phyloP scores from a whole-genome alignment of 2,113 vertebrate species.

The Illadopsis cleaveri region DNA sequence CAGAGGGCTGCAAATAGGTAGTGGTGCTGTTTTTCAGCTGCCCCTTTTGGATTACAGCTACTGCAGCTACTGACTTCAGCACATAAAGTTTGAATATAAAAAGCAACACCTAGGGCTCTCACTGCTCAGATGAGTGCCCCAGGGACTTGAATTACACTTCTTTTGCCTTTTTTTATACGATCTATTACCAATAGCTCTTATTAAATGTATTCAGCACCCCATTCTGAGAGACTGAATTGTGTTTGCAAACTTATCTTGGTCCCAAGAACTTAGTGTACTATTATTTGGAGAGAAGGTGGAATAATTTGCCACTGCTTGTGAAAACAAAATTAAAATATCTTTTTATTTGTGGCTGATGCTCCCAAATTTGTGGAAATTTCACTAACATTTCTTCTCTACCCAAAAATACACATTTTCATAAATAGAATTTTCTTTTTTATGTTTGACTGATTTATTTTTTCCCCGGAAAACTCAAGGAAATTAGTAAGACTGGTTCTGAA shows the following conservation, averaged over 20 bases:
- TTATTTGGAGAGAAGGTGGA: fast-evolving
- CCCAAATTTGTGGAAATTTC: neutral
- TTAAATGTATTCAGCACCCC: neutral
- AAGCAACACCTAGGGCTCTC: neutral
- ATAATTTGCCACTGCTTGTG: neutral
- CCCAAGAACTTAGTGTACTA: fast-evolving
- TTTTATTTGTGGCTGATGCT: neutral
- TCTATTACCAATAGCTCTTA: neutral
- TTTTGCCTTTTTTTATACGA: neutral
- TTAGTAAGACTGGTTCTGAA: neutral
- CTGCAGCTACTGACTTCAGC: neutral
- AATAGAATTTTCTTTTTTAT: neutral
- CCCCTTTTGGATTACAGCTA: neutral
- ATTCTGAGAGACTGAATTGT: neutral
- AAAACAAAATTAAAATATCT: neutral
- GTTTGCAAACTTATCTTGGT: neutral
- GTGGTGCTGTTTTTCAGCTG: neutral
- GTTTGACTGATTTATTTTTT: neutral
- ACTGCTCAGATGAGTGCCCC: neutral
- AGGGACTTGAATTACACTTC: neutral
- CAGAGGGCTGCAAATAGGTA: neutral
- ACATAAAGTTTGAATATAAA: neutral
- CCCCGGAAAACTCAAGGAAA: neutral
- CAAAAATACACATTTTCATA: neutral
- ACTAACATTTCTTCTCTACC: neutral